These are phyloP conservation scores for Erebia epiphron DNA, from an alignment of 2,888 invertebrate genomes.

Conservation along the genomic window DNA sequence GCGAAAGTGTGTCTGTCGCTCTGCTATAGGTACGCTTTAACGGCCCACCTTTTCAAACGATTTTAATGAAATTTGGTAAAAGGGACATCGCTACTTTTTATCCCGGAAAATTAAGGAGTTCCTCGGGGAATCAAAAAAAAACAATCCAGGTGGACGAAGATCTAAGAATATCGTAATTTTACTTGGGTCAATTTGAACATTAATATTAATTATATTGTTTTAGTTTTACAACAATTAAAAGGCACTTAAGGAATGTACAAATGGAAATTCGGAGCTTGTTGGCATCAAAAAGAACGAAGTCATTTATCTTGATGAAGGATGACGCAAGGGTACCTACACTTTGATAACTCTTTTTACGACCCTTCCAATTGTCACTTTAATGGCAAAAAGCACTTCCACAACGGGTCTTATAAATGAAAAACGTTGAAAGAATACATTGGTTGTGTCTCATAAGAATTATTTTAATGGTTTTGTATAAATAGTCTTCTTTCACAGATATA, in stretches of 20 bases:
- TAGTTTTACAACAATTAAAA: constrained; percentile 4
- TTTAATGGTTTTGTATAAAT: background rate
- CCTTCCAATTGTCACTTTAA: constrained; percentile 22
- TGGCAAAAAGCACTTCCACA: constrained; percentile 1
- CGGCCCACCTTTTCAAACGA: no score
- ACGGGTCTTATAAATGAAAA: background rate
- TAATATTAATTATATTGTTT: background rate
- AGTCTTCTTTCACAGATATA: background rate
- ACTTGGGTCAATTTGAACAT: background rate
- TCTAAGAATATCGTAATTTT: background rate
- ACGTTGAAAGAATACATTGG: background rate
- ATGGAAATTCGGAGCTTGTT: constrained; percentile 6
- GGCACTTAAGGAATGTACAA: background rate
- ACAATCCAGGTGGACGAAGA: no score
- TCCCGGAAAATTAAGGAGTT: no score
- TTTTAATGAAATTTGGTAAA: no score
- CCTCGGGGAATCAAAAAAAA: no score
- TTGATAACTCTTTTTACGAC: constrained; percentile 26
- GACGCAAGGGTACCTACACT: constrained; percentile 15
- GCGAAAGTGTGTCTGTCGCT: no score
- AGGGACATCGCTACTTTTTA: no score
- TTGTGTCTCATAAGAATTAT: background rate
- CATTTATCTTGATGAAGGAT: constrained; percentile 23
- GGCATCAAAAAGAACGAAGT: constrained; percentile 10
- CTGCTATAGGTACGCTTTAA: no score